Base-by-base conservation (phyloP, 2,888 invertebrate genomes). In the Pyrgus malvae region DNA sequence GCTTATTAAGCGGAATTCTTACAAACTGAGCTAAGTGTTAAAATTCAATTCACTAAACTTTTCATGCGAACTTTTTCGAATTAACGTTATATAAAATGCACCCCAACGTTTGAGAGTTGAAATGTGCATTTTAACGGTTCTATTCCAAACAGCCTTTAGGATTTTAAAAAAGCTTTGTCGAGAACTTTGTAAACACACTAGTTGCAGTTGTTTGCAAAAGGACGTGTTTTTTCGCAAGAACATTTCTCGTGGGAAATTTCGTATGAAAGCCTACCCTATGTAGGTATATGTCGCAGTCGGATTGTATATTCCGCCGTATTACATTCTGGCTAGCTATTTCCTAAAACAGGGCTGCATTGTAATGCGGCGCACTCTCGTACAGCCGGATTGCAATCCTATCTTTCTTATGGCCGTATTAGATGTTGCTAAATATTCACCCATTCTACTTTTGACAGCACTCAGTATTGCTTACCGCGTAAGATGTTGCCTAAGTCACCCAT, bases 31-130 rank as follows among this genome's bases (percentile, higher is more conserved):
- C 35, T 42, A 25, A 25, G 25, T 51, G 33, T 51, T 35, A 51
- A 42, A 42, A 48, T 48, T 48, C 41, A 35, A 33, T 42, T 51
- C 35, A 42, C 17, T 42, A n/a, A 51, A 33, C 31, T 41, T 50
- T 27, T 41, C 48, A 25, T 33, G 16, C 23, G 42, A 42, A 50
- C 14, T 12, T 53, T 38, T 44, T 53, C 27, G 35, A 27, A 44
- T 27, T 31, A 51, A 51, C 19, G 27, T 44, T 53, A 38, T 16
- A 37, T 44, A 45, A 53, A 53, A 53, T 53, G 29, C 9, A 45
- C 19, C 27, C 37, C 51, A 11, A 19, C 9, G 38, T 44, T 53
- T 7, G 6, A 16, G 12, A 42, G 23, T 29, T 38, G 16, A 49
- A 51, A 44, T 51, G 35, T 8, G 21, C 50, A 44, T 37, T 51